Conservation (phyloP, 2,888 invertebrate genomes). For the Ischnura elegans region DNA sequence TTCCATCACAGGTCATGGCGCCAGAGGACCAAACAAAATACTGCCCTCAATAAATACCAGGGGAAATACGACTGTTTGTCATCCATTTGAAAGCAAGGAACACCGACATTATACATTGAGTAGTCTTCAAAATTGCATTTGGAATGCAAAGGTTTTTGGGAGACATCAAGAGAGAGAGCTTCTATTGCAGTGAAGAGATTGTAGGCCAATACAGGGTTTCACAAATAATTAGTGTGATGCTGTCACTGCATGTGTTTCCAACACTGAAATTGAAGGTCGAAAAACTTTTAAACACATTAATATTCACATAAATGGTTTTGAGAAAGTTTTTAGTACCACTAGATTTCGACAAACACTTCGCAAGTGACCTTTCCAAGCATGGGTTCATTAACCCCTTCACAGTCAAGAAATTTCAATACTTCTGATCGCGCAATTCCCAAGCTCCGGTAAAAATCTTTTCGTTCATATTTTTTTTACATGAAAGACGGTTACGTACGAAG, state of each 20-base stretch:
- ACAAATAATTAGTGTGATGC: neutral
- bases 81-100: neutral
- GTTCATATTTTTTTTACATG: neutral
- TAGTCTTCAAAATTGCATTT: neutral
- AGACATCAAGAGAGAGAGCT: neutral
- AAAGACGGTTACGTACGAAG: neutral
- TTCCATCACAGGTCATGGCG: conserved; percentile 30
- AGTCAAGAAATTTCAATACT: neutral
- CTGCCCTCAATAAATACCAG: neutral
- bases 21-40: neutral
- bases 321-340: neutral
- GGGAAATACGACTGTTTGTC: neutral
- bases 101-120: conserved; percentile 26
- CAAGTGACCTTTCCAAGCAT: neutral
- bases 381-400: neutral
- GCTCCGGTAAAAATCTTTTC: neutral
- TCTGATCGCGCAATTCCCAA: neutral
- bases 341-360: neutral
- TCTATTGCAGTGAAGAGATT: neutral
- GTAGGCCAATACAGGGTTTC: neutral
- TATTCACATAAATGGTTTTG: neutral
- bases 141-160: neutral
- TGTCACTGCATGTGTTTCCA: neutral
- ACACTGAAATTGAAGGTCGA: neutral
- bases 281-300: neutral